A percentile compares a stretch with the other conserved stretches of the same genome.
phyloP scores from a whole-genome alignment of 2,113 vertebrate species.

The Calyptomena viridis region DNA sequence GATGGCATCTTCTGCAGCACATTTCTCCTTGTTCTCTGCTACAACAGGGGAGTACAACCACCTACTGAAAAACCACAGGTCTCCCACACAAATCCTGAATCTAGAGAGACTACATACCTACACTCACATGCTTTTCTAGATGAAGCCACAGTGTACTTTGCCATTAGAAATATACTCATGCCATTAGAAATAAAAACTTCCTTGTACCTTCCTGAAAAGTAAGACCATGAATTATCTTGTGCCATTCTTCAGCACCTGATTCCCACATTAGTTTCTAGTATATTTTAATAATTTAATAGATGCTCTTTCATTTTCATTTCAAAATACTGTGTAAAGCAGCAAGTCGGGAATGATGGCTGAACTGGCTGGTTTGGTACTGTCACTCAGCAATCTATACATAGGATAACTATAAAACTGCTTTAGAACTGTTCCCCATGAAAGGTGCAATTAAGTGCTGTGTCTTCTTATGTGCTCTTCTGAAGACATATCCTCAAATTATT shows the following conservation, averaged over 20 bases:
- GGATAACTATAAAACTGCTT: conserved; percentile 38
- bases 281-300: not conserved
- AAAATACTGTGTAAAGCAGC: not conserved
- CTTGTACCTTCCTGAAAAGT: not conserved
- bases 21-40: conserved; percentile 24
- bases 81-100: conserved; percentile 34
- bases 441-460: not conserved
- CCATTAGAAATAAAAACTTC: not conserved
- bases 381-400: not conserved
- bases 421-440: not conserved
- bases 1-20: conserved; percentile 41
- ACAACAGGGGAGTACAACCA: conserved; percentile 45
- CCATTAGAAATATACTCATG: too few relatives aligned
- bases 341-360: not conserved
- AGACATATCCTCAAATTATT: not conserved
- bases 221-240: not conserved
- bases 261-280: not conserved
- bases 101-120: not conserved
- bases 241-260: not conserved
- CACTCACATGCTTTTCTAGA: not conserved
- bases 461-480: not conserved
- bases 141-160: not conserved
- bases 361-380: not conserved
- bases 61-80: conserved; percentile 49
- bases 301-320: not conserved